phyloP scores from a whole-genome alignment of 2,113 vertebrate genomes.

The Dasyurus viverrinus region DNA sequence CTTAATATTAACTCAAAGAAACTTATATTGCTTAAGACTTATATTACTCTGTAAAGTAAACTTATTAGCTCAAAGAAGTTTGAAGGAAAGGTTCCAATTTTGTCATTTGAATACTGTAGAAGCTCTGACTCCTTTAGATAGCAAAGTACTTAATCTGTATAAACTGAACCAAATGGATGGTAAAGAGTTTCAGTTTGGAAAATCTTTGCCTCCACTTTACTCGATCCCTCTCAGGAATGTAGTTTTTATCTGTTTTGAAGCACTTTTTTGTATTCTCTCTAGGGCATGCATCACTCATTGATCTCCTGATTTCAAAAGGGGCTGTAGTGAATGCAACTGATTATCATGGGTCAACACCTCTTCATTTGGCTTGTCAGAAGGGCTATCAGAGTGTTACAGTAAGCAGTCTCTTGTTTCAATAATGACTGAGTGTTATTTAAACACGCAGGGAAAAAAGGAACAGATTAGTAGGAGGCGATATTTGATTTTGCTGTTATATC shows the following conservation, averaged over 20 bases:
- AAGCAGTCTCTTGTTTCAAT: slow-evolving; percentile 66
- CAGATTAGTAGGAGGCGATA: neutral
- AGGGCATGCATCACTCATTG: slow-evolving; percentile 94
- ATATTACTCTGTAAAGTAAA: neutral
- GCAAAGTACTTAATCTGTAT: neutral
- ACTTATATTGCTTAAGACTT: neutral
- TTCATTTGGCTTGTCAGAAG: slow-evolving; percentile 96
- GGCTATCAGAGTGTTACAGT: slow-evolving; percentile 96
- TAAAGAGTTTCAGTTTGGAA: neutral
- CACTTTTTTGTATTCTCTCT: neutral
- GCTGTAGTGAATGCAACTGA: slow-evolving; percentile 93
- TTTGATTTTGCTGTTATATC: neutral
- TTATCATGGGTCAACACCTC: slow-evolving; percentile 93
- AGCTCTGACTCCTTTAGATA: neutral
- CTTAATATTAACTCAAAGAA: neutral
- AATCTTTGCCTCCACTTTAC: neutral
- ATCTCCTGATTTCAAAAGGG: slow-evolving; percentile 93
- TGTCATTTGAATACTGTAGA: neutral
- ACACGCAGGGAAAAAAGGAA: neutral
- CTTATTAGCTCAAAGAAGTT: neutral
- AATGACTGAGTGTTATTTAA: neutral
- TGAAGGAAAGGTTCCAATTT: neutral
- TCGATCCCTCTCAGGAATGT: neutral
- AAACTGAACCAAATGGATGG: neutral
- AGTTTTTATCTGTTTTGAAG: neutral